These are phyloP conservation scores for Pachypeltis micranthus DNA, from an alignment of 1,140 invertebrate species.

Conservation along the genomic window DNA sequence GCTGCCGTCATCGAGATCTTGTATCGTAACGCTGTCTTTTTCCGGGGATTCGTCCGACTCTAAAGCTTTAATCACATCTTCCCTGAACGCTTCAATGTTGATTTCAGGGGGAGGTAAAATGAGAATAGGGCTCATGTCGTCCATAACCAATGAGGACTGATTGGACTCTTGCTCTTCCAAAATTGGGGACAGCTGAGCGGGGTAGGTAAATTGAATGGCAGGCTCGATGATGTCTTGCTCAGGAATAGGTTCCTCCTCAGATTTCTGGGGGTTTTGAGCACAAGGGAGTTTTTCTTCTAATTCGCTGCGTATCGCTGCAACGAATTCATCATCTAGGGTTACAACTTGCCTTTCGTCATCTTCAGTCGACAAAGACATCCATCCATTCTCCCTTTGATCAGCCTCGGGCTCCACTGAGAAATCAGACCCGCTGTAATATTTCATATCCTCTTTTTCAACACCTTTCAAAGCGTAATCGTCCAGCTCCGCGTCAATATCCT, in stretches of 20 bases:
- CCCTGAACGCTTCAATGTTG: conserved; percentile 22
- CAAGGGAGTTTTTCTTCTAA: conserved; percentile 51
- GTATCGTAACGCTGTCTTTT: conserved; percentile 19
- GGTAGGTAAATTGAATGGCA: conserved; percentile 24
- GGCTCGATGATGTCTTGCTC: conserved; percentile 23
- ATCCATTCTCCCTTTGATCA: conserved; percentile 29
- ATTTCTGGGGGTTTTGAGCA: conserved; percentile 37
- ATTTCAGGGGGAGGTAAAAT: conserved; percentile 14
- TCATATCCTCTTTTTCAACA: conserved; percentile 15
- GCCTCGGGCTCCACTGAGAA: conserved; percentile 10
- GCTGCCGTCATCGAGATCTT: conserved; percentile 24
- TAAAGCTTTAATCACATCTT: conserved; percentile 25
- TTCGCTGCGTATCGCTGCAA: conserved; percentile 55
- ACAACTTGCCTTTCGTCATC: conserved; percentile 38
- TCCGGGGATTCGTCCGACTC: conserved; percentile 19
- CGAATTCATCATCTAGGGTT: conserved; percentile 53
- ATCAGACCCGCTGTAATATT: conserved; percentile 12
- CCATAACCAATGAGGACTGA: conserved; percentile 24
- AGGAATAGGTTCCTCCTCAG: conserved; percentile 32
- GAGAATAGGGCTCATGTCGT: conserved; percentile 20
- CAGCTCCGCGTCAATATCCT: conserved; percentile 32
- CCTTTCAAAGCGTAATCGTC: conserved; percentile 25
- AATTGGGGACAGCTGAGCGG: conserved; percentile 45
- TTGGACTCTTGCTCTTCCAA: conserved; percentile 41
- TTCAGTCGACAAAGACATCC: conserved; percentile 31